Conservation (phyloP, 1,140 invertebrate genomes). For the Stenopsyche tienmushanensis region DNA sequence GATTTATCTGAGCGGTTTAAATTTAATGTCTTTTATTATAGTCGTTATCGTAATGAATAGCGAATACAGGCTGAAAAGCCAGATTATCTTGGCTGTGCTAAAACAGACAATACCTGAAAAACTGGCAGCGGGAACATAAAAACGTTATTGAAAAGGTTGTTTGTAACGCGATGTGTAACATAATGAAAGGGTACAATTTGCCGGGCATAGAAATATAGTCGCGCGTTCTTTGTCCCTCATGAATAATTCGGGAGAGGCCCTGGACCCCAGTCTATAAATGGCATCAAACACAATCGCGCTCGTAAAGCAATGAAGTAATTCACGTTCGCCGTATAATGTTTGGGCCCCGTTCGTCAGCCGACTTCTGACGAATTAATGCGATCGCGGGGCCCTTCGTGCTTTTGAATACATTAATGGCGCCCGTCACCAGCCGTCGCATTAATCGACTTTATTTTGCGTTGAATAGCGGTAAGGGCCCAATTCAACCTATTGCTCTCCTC, state of each 20-base stretch:
- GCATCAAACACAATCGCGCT: constrained; percentile 1
- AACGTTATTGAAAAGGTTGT: no score
- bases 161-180: no score
- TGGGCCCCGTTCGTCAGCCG: background rate
- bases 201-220: background rate
- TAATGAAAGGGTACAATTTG: background rate
- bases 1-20: no score
- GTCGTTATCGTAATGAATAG: no score
- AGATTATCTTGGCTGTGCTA: no score
- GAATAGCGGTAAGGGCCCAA: constrained; percentile 2
- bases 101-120: no score
- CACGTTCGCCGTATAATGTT: background rate
- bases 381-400: constrained; percentile 5
- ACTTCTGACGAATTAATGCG: constrained; percentile 15
- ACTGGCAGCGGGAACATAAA: background rate
- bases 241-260: constrained; percentile 2
- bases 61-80: no score
- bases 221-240: background rate
- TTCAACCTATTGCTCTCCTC: background rate
- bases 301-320: background rate
- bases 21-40: no score
- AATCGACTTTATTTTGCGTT: constrained; percentile 21
- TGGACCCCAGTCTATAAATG: background rate
- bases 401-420: constrained; percentile 20
- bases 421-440: constrained; percentile 5